Conservation (phyloP, 2,888 invertebrate species). For the Masnerella sp. region DNA sequence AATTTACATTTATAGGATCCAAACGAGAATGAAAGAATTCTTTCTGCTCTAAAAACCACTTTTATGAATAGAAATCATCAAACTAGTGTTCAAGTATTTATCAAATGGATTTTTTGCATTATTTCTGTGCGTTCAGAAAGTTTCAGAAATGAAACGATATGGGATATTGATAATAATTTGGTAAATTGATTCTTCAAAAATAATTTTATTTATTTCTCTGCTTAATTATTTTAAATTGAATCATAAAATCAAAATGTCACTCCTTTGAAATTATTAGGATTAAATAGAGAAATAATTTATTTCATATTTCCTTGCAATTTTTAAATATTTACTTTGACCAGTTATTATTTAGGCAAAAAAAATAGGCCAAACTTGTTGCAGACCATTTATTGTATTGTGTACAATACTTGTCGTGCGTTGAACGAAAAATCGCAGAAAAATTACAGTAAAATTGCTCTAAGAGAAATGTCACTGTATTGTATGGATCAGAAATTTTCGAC, state of each 20-base stretch:
- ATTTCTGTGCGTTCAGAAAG: constrained; percentile 70
- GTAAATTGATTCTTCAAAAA: no score
- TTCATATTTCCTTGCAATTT: no score
- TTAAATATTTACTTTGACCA: constrained; percentile 52
- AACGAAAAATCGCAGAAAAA: constrained; percentile 52
- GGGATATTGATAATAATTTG: constrained; percentile 72
- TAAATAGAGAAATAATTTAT: no score
- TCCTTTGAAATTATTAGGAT: no score
- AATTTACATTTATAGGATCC: no score
- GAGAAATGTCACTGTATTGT: constrained; percentile 83
- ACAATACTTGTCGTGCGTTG: constrained; percentile 72
- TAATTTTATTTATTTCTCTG: no score
- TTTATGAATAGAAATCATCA: constrained; percentile 81
- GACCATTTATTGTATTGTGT: constrained; percentile 74
- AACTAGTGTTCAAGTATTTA: constrained; percentile 81
- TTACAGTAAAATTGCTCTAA: constrained; percentile 78
- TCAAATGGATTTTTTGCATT: constrained; percentile 79
- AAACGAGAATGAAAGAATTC: constrained; percentile 71
- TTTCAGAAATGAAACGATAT: constrained; percentile 69
- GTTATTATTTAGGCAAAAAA: constrained; percentile 72
- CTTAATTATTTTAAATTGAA: constrained; percentile 7
- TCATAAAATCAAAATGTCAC: no score
- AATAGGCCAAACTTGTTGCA: constrained; percentile 16
- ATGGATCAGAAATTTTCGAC: constrained; percentile 91
- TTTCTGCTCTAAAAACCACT: constrained; percentile 69